These are phyloP conservation scores for Polia nebulosa DNA, from an alignment of 2,888 invertebrate genomes.

Conservation along the genomic window DNA sequence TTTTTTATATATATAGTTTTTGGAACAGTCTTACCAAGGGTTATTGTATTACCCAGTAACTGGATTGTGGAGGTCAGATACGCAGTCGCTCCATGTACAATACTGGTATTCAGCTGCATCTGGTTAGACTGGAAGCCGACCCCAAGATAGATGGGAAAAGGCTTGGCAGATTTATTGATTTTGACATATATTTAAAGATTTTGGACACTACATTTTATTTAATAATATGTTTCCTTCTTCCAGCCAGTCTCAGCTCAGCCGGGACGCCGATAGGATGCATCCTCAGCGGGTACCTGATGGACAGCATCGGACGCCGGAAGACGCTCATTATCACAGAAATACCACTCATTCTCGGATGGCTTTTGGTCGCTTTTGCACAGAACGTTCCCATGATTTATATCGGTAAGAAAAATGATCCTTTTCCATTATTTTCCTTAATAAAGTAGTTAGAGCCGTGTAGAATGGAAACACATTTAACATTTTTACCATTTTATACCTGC, in stretches of 20 bases:
- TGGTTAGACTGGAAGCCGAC: no score
- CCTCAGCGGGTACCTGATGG: conserved; percentile 93
- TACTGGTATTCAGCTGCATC: no score
- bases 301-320: conserved; percentile 92
- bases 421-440: neutral
- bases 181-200: no score
- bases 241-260: conserved; percentile 93
- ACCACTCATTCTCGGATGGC: conserved; percentile 93
- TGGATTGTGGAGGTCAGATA: no score
- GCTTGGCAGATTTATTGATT: no score
- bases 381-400: conserved; percentile 92
- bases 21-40: no score
- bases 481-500: no score
- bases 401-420: conserved; percentile 79
- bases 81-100: no score
- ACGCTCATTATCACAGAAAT: conserved; percentile 92
- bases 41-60: no score
- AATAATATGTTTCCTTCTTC: conserved; percentile 48
- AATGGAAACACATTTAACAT: no score
- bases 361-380: conserved; percentile 91
- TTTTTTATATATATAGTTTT: no score
- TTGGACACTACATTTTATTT: neutral
- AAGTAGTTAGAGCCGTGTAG: neutral
- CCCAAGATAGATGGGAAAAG: no score
- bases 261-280: conserved; percentile 94